Evolutionary conservation across 2,113 vertebrate species (phyloP).

Genomic region (Taxidea taxus): DNA sequence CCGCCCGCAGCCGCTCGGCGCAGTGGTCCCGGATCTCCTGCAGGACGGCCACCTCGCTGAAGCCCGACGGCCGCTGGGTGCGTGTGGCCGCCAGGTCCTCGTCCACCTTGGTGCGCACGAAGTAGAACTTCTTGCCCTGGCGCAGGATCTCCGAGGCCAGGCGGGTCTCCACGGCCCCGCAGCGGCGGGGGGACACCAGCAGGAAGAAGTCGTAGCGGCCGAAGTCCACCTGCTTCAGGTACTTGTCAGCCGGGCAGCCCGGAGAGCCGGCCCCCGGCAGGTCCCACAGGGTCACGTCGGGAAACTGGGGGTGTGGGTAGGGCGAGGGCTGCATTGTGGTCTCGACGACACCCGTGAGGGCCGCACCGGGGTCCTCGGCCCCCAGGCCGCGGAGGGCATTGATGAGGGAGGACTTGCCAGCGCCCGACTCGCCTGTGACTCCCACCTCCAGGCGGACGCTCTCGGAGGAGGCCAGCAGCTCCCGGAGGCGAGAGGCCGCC

Average conservation of each 20-base stretch:
- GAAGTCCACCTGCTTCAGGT: slow-evolving; percentile 80
- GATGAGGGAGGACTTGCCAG: slow-evolving; percentile 85
- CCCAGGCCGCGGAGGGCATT: slow-evolving; percentile 82
- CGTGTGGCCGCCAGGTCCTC: slow-evolving; percentile 67
- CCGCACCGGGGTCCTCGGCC: slow-evolving; percentile 78
- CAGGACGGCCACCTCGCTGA: slow-evolving; percentile 33
- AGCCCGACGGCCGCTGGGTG: slow-evolving; percentile 49
- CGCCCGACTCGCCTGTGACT: slow-evolving; percentile 81
- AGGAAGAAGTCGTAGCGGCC: slow-evolving; percentile 84
- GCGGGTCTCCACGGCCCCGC: slow-evolving; percentile 73
- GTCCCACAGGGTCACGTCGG: slow-evolving; percentile 82
- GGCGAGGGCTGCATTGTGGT: slow-evolving; percentile 75
- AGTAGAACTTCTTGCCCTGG: slow-evolving; percentile 83
- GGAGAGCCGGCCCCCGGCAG: slow-evolving; percentile 83
- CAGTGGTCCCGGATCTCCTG: slow-evolving; percentile 69
- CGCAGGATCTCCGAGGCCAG: slow-evolving; percentile 77
- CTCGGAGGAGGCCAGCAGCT: slow-evolving; percentile 60
- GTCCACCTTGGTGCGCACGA: slow-evolving; percentile 84
- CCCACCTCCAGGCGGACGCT: slow-evolving; percentile 78
- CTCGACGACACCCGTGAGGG: slow-evolving; percentile 80
- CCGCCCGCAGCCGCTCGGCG: not conserved
- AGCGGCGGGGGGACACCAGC: slow-evolving; percentile 80
- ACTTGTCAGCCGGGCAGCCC: slow-evolving; percentile 75
- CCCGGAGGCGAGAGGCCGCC: slow-evolving; percentile 58
- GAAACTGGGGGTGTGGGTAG: slow-evolving; percentile 78